Evolutionary conservation across 2,113 vertebrate genomes (phyloP).

Genomic region (Solea solea): DNA sequence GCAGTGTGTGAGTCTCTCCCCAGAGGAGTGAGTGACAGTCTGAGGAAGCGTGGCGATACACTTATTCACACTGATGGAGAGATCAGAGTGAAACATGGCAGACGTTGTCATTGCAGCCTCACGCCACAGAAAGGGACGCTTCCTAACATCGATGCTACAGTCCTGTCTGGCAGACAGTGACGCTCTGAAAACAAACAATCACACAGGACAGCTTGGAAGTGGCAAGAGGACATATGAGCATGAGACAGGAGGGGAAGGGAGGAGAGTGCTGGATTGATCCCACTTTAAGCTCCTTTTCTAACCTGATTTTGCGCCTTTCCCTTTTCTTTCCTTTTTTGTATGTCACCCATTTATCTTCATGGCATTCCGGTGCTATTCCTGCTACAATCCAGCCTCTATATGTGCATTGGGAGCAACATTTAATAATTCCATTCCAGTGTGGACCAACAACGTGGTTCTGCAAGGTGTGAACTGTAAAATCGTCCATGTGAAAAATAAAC

Average conservation of each 20-base stretch:
- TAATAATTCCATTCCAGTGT: not conserved
- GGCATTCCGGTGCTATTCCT: not conserved
- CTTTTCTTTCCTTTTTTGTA: not conserved
- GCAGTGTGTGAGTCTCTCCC: constrained; percentile 53
- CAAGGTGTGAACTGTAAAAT: no score
- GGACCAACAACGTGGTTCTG: not conserved
- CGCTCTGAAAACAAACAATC: constrained; percentile 59
- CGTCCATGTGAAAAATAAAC: no score
- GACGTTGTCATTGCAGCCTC: constrained; percentile 74
- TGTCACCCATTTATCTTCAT: not conserved
- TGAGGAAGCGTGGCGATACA: constrained; percentile 60
- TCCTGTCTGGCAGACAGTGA: constrained; percentile 57
- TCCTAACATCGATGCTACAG: constrained; percentile 60
- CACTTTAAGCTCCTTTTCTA: constrained; percentile 18
- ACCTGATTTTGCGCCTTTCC: not conserved
- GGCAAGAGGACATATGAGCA: constrained; percentile 18
- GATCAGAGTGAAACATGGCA: constrained; percentile 81
- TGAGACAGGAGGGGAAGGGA: constrained; percentile 27
- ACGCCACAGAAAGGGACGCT: constrained; percentile 68
- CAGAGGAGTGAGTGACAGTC: constrained; percentile 80
- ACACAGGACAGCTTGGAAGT: constrained; percentile 40
- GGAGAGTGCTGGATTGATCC: constrained; percentile 5
- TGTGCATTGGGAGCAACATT: not conserved
- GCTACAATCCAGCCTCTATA: not conserved
- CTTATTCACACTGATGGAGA: constrained; percentile 80